Conservation (phyloP, 2,888 invertebrate species). For the Cistogaster globosa region DNA sequence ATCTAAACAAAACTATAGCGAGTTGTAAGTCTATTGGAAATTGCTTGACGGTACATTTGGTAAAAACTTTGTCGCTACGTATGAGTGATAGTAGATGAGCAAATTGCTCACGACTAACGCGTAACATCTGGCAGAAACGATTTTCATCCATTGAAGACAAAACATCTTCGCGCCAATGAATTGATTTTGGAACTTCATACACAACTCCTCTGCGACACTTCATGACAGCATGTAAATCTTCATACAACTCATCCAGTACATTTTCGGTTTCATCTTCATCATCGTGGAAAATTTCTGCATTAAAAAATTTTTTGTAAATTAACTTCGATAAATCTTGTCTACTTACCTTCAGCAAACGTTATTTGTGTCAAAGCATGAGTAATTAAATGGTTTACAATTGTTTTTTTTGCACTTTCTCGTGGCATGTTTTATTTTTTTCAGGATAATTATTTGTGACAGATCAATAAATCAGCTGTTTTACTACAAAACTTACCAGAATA, state of each 20-base stretch:
- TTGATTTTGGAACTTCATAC: constrained; percentile 45
- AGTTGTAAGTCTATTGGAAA: constrained; percentile 36
- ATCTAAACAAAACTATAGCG: constrained; percentile 60
- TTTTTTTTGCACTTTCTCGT: constrained; percentile 12
- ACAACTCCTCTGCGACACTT: constrained; percentile 51
- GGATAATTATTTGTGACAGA: not conserved
- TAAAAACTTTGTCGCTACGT: constrained; percentile 45
- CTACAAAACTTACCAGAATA: constrained; percentile 8
- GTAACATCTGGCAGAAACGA: constrained; percentile 62
- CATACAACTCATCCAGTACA: constrained; percentile 45
- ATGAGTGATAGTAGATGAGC: constrained; percentile 26
- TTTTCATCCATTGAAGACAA: constrained; percentile 53
- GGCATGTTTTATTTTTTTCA: not conserved
- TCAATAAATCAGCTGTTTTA: constrained; percentile 10
- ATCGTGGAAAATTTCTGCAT: constrained; percentile 45
- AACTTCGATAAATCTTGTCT: constrained; percentile 45
- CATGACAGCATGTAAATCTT: constrained; percentile 45
- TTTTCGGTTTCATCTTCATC: constrained; percentile 39
- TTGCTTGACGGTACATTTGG: constrained; percentile 47
- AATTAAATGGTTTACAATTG: constrained; percentile 8
- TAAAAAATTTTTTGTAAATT: constrained; percentile 39
- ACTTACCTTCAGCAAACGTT: constrained; percentile 33
- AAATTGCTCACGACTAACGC: constrained; percentile 39
- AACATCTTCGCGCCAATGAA: constrained; percentile 52
- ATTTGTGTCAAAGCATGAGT: constrained; percentile 30